Conservation (phyloP, 1,140 invertebrate genomes). For the Cheumatopsyche charites region DNA sequence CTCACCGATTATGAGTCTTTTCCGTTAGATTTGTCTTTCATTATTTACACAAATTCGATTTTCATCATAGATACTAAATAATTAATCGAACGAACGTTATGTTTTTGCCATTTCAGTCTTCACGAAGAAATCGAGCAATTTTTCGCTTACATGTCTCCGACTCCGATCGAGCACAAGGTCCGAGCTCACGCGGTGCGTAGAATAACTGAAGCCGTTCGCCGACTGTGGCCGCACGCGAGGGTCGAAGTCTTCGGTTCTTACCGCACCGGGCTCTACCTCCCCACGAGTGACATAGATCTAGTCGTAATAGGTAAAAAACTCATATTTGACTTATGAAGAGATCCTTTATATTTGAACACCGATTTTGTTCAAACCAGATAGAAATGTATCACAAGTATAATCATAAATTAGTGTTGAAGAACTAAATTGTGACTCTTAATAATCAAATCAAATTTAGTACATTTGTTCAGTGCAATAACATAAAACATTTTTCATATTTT, state of each 20-base stretch:
- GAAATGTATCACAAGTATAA: too few relatives aligned
- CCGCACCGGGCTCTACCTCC: slow-evolving; percentile 92
- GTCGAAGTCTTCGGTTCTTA: slow-evolving; percentile 97
- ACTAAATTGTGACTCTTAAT: too few relatives aligned
- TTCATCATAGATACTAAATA: too few relatives aligned
- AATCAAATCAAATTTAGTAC: too few relatives aligned
- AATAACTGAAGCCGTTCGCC: slow-evolving; percentile 84
- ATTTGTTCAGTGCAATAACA: too few relatives aligned
- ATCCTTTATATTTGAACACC: neutral
- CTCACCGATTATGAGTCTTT: too few relatives aligned
- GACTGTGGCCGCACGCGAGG: slow-evolving; percentile 87
- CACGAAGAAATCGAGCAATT: slow-evolving; percentile 98
- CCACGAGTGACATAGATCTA: slow-evolving; percentile 97
- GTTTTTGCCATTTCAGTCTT: slow-evolving; percentile 65
- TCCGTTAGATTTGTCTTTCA: too few relatives aligned
- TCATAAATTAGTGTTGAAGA: too few relatives aligned
- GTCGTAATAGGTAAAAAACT: slow-evolving; percentile 83
- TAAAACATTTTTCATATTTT: too few relatives aligned
- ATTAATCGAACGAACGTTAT: too few relatives aligned
- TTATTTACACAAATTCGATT: too few relatives aligned
- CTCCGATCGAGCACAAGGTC: slow-evolving; percentile 85
- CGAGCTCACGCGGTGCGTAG: slow-evolving; percentile 84
- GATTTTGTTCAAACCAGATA: neutral
- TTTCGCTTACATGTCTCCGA: slow-evolving; percentile 91
- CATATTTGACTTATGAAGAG: too few relatives aligned